Evolutionary conservation across 2,888 invertebrate genomes (phyloP).

Genomic region (Vanessa cardui): DNA sequence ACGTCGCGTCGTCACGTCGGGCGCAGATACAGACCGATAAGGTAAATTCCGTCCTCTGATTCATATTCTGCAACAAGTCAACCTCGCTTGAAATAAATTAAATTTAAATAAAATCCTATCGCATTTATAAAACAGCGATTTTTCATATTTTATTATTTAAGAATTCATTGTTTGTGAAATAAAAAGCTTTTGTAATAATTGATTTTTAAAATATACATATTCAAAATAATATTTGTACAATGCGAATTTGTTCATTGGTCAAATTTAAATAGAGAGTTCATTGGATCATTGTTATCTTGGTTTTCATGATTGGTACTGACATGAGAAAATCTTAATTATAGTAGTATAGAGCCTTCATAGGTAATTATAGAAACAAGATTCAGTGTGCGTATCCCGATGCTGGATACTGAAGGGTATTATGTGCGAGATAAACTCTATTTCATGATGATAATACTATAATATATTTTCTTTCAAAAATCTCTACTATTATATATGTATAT

Average conservation of each 20-base stretch:
- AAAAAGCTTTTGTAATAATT: slow-evolving; percentile 1
- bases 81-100: slow-evolving; percentile 43
- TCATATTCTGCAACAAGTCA: slow-evolving; percentile 59
- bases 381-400: too few relatives aligned
- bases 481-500: too few relatives aligned
- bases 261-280: too few relatives aligned
- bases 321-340: too few relatives aligned
- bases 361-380: too few relatives aligned
- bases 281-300: too few relatives aligned
- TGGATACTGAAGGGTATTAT: too few relatives aligned
- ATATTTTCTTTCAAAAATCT: too few relatives aligned
- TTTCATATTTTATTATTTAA: slow-evolving; percentile 15
- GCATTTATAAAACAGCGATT: slow-evolving; percentile 18
- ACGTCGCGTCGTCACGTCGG: slow-evolving; percentile 73
- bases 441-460: too few relatives aligned
- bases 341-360: too few relatives aligned
- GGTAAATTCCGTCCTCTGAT: slow-evolving; percentile 61
- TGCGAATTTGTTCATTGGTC: background rate
- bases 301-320: too few relatives aligned
- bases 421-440: too few relatives aligned
- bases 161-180: background rate
- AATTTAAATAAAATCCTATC: slow-evolving; percentile 12
- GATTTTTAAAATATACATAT: background rate
- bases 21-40: slow-evolving; percentile 67
- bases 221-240: background rate